A percentile compares a stretch with the other conserved stretches of the same genome.
These are phyloP conservation scores for Prionailurus bengalensis DNA, from an alignment of 2,113 vertebrate genomes.

Conservation along the genomic window DNA sequence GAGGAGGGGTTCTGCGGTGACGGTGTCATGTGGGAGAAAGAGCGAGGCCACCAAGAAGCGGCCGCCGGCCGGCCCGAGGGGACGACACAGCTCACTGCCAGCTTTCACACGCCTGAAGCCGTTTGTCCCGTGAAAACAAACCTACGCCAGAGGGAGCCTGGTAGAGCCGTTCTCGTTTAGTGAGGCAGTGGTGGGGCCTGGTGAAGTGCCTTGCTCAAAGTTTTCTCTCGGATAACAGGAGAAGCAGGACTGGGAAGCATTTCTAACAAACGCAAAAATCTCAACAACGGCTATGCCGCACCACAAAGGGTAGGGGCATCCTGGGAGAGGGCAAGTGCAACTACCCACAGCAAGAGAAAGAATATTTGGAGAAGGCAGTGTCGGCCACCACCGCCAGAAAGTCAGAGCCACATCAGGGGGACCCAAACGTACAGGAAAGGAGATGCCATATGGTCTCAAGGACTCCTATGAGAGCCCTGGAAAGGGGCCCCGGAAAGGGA, in stretches of 20 bases:
- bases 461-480: neutral
- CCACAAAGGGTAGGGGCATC: neutral
- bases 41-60: rapidly evolving
- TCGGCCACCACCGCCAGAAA: neutral
- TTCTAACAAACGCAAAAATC: neutral
- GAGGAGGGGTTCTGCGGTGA: too few species aligned
- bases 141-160: rapidly evolving
- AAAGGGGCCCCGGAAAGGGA: neutral
- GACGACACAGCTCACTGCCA: rapidly evolving
- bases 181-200: neutral
- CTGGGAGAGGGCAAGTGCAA: neutral
- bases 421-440: neutral
- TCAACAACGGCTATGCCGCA: rapidly evolving
- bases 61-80: rapidly evolving
- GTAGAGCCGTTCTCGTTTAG: rapidly evolving
- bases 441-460: neutral
- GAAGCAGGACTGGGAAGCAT: neutral
- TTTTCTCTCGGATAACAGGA: neutral
- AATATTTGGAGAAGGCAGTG: rapidly evolving
- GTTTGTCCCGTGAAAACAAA: rapidly evolving
- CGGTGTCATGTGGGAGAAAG: neutral
- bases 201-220: neutral
- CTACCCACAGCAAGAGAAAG: rapidly evolving
- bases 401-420: rapidly evolving
- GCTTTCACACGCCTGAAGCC: rapidly evolving